Evolutionary conservation across 1,140 invertebrate genomes (phyloP), one percentile per base, ranked within the genome.

Genomic region (Chrysopa pallens): DNA sequence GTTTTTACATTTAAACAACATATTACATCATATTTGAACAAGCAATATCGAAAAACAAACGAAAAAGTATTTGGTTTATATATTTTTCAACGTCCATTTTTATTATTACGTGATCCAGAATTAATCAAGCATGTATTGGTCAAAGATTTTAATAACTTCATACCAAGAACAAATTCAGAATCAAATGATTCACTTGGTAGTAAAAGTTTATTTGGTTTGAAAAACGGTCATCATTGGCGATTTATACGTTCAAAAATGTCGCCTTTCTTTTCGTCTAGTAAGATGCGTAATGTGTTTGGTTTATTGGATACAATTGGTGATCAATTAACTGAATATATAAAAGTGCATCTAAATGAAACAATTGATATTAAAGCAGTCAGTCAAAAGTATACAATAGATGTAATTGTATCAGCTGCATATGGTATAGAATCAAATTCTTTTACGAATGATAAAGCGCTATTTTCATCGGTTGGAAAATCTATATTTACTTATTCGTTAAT

Each of bases 381-480:
- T 42, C 54, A 63, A 0, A 63, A 64, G 44, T 74, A 67, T 44
- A 66, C 66, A 6, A 70, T 70, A 8, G 72, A 76, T 52, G 62
- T 70, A 6, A 75, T 76, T 31, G 69, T 69, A 4, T 68, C 62
- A 4, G 67, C 66, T 42, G 72, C 67, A 5, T 75, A 70, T 49
- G 74, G 72, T n/a, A 57, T 74, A 43, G 60, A 69, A 37, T 64
- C 69, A 4, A 67, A 73, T 33, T 64, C 64, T 3, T 49, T 73
- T n/a, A 56, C 56, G 12, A 56, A 70, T 47, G 56, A 64, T 5
- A 50, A 64, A 15, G 68, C 53, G 1, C 62, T 62, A 28, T 70
- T 64, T 42, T 58, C 52, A 29, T 53, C 35, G 38, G 52, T 57
- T 3, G 63, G 62, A 1, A 55, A 51, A 6, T 58, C 62, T 4